phyloP scores from a whole-genome alignment of 2,888 invertebrate species.

The Himalopsyche tibetana region DNA sequence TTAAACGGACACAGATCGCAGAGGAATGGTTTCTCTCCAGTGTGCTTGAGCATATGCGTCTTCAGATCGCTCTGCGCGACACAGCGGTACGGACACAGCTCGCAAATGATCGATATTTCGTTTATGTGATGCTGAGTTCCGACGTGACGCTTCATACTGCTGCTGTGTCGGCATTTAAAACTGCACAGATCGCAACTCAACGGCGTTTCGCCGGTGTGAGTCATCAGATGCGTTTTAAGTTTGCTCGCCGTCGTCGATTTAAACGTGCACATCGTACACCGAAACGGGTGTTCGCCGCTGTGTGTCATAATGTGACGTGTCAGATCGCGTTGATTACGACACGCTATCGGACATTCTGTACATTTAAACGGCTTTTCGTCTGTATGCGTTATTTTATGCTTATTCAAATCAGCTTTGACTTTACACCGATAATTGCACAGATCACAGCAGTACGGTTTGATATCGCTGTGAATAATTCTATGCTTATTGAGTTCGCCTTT shows the following conservation, averaged over 20 bases:
- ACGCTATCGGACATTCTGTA: background rate
- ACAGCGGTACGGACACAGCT: background rate
- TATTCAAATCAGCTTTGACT: background rate
- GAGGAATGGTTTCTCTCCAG: background rate
- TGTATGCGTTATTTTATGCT: background rate
- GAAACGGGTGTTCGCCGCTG: background rate
- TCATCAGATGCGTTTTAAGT: too few species aligned
- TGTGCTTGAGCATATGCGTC: background rate
- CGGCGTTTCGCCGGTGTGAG: background rate
- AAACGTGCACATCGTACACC: background rate
- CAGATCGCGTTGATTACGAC: background rate
- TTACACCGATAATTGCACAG: background rate
- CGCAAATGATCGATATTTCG: slow-evolving; percentile 41
- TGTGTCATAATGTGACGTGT: background rate
- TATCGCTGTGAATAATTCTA: slow-evolving; percentile 17
- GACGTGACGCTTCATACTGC: background rate
- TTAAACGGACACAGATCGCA: slow-evolving; percentile 36
- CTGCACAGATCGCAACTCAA: background rate
- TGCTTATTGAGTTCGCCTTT: slow-evolving; percentile 28
- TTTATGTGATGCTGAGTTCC: background rate
- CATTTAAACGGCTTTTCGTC: background rate
- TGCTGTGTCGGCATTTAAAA: background rate
- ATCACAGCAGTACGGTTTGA: background rate
- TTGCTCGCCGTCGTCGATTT: background rate
- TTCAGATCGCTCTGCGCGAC: background rate